These are phyloP conservation scores for Trichopoda pennipes DNA, from an alignment of 2,888 invertebrate species.

Conservation along the genomic window DNA sequence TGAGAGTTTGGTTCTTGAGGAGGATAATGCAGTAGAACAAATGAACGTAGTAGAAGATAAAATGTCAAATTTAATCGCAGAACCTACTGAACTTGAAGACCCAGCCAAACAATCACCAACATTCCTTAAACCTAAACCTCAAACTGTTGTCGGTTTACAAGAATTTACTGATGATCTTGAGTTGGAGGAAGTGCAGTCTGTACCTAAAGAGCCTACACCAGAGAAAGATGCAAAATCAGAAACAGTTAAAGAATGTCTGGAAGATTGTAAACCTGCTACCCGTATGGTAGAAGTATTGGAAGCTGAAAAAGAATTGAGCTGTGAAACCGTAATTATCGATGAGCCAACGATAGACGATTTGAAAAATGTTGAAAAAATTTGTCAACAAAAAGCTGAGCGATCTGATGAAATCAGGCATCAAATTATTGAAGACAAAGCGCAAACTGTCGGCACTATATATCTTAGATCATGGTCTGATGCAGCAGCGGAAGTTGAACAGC, in stretches of 20 bases:
- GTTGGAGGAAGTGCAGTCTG: too few species aligned
- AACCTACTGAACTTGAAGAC: neutral
- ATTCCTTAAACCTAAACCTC: neutral
- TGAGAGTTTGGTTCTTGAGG: neutral
- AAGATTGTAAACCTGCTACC: neutral
- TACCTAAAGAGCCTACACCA: too few species aligned
- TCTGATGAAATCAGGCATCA: neutral
- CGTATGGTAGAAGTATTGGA: neutral
- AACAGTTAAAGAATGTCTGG: neutral
- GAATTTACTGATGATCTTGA: neutral
- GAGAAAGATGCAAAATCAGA: neutral
- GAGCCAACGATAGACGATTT: neutral
- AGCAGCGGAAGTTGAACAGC: slow-evolving; percentile 59
- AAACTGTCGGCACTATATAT: slow-evolving; percentile 27
- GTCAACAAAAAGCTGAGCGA: neutral
- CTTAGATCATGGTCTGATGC: slow-evolving; percentile 63
- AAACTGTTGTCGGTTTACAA: neutral
- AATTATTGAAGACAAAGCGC: neutral
- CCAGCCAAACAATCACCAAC: neutral
- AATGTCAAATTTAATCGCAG: neutral
- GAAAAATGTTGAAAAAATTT: neutral
- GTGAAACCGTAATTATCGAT: too few species aligned
- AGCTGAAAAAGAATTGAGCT: neutral
- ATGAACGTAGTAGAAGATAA: neutral
- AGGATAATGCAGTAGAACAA: neutral